Base-by-base conservation (phyloP, 1,140 invertebrate species). In the Propsilocerus akamusi region DNA sequence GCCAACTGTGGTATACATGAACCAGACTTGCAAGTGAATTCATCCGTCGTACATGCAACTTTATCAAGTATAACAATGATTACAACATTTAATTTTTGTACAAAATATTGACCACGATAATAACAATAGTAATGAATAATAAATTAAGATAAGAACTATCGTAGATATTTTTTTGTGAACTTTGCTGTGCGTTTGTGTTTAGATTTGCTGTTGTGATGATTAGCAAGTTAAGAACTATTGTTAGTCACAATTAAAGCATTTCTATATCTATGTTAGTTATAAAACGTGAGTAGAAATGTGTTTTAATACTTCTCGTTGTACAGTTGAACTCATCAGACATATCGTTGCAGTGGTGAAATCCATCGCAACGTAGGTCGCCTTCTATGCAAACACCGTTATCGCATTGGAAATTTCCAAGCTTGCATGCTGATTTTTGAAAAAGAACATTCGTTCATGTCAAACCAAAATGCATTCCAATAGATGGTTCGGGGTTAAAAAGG, bases 251-350 rank as follows among this genome's bases (percentile, higher is more conserved):
- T n/a, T n/a, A n/a, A n/a, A n/a, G n/a, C 32, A 37, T 4, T 7
- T 17, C 32, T 37, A 37, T n/a, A 17, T 20, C 34, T 30, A 17
- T 41, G 34, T 41, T 41, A 41, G 34, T 41, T 20, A 41, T 20
- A 17, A 20, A 41, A 14, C 17, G 14, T 20, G 11, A 41, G 10
- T 7, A 41, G 12, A 41, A n/a, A n/a, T n/a, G n/a, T n/a, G 10
- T 12, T 30, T 22, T 41, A 14, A 41, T 41, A 41, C 34, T 41
- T 41, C 34, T 41, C 34, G 34, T 55, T 24, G 56, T 70, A 59
- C 79, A 81, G 59, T 72, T 61, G 52, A 59, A 59, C 69, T 90
- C 86, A 59, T 90, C 86, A 53, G 80, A 79, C 59, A 71, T 69
- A 64, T 83, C 80, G 26, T 75, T 68, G 69, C 84, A 87, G 57